Percentiles rank a stretch among this genome's conserved stretches.
These are phyloP conservation scores for Gouania willdenowi DNA, from an alignment of 2,797 vertebrate species.

Conservation along the genomic window DNA sequence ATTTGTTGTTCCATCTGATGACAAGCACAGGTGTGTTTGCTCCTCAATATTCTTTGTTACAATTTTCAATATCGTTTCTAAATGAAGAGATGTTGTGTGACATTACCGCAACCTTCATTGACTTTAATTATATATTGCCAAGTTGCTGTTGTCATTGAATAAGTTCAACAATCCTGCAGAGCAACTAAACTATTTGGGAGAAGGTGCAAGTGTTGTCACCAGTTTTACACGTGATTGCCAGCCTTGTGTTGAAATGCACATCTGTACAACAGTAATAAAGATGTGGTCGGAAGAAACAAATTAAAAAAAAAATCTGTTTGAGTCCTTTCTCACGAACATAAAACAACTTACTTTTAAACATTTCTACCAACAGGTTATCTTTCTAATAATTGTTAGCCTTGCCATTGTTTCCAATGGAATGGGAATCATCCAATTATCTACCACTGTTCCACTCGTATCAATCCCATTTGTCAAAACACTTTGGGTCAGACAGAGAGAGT, in stretches of 20 bases:
- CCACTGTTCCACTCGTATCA: conserved; percentile 29
- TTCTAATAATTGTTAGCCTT: conserved; percentile 3
- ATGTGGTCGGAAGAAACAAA: conserved; percentile 30
- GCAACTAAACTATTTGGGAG: conserved; percentile 14
- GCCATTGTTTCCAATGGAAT: conserved; percentile 1
- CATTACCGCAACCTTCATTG: background rate
- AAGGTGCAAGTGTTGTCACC: conserved; percentile 21
- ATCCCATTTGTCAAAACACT: conserved; percentile 44
- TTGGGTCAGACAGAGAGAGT: conserved; percentile 24
- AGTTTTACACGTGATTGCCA: conserved; percentile 50
- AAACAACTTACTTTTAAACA: conserved; percentile 24
- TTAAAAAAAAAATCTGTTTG: conserved; percentile 8
- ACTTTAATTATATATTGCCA: conserved; percentile 24
- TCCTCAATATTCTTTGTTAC: background rate
- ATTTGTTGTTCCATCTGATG: conserved; percentile 5
- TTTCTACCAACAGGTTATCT: conserved; percentile 4
- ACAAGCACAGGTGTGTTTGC: conserved; percentile 4
- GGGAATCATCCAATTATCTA: conserved; percentile 16
- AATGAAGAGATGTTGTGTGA: background rate
- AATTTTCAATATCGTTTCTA: background rate
- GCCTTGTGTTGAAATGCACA: conserved; percentile 38
- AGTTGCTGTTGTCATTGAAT: conserved; percentile 8
- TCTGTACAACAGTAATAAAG: conserved; percentile 31
- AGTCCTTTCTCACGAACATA: conserved; percentile 11
- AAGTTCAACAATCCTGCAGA: conserved; percentile 8